These are phyloP conservation scores for Pediacus dermestoides DNA, from an alignment of 2,888 invertebrate species.

Conservation along the genomic window DNA sequence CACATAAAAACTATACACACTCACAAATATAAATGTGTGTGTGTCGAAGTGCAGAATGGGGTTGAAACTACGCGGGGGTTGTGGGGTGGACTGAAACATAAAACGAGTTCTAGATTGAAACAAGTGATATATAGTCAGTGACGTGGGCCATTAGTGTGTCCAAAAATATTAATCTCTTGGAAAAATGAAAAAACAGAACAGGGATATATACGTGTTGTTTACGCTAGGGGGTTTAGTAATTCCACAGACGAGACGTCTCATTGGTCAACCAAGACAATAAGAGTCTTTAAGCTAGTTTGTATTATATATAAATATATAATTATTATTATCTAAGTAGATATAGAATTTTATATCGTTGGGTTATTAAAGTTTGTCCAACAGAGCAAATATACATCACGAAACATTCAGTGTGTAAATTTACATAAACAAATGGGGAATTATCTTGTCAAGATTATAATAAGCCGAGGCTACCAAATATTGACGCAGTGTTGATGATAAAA, in stretches of 20 bases:
- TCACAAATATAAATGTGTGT: conserved; percentile 13
- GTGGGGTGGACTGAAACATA: conserved; percentile 44
- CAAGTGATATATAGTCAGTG: conserved; percentile 54
- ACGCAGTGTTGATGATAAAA: conserved; percentile 25
- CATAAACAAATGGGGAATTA: conserved; percentile 20
- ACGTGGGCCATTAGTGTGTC: conserved; percentile 54
- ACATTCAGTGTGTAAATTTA: too few relatives aligned
- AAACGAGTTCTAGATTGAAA: conserved; percentile 53
- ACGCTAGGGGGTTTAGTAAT: too few relatives aligned
- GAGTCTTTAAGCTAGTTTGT: too few relatives aligned
- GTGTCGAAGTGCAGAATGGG: conserved; percentile 23
- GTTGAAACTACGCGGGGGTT: conserved; percentile 13
- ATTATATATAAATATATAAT: too few relatives aligned
- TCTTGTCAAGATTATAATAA: conserved; percentile 24
- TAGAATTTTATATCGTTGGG: too few relatives aligned
- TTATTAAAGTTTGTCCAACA: too few relatives aligned
- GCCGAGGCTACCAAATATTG: conserved; percentile 28
- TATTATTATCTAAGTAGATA: too few relatives aligned
- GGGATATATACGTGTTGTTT: conserved; percentile 40
- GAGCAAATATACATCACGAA: too few relatives aligned
- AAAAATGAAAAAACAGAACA: conserved; percentile 48
- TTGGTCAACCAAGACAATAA: too few relatives aligned
- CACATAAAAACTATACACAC: conserved; percentile 37
- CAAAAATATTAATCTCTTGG: conserved; percentile 53
- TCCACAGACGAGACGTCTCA: too few relatives aligned